Base-by-base conservation (phyloP, 2,797 vertebrate species). In the Falco cherrug region DNA sequence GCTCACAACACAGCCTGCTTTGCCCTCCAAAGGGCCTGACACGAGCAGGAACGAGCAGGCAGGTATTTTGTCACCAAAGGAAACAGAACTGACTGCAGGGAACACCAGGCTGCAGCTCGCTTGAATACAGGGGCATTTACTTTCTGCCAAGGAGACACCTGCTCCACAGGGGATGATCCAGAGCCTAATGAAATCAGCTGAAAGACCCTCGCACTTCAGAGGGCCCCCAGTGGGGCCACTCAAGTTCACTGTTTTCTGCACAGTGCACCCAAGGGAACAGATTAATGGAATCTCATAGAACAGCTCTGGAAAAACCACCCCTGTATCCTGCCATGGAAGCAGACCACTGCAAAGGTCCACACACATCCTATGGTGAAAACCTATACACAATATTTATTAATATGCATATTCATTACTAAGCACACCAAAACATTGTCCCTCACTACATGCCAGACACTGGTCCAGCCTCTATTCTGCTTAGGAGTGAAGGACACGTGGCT, bases 41-140 rank as follows among this genome's bases (percentile, higher is more conserved):
- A 17, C 0, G 4, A 63, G 56, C 10, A 3, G 35, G 18, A 29
- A 17, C 0, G 6, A 37, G 39, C 56, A 33, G 39, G 48, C 5
- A 0, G 43, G 41, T 37, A 5, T 35, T 33, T 33, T 4, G 14
- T 25, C 53, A 41, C 84, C 14, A 39, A 57, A 43, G 50, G 24
- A 53, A 68, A 45, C 15, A 13, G 28, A 63, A 28, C 28, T 1
- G 47, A 14, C 29, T 14, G 39, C 4, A 1, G 56, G 57, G 39
- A 47, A 65, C 61, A 25, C 26, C 39, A 51, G 54, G 21, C 28
- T 65, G 39, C 45, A 29, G 43, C 51, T 45, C 5, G 5, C 25
- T 24, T 1, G 1, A 48, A 17, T 4, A 19, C 75, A 39, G 35
- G 24, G 11, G 31, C 29, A 4, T 10, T 37, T 12, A 10, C 8